Base-by-base conservation (phyloP, 1,140 invertebrate species). In the Dendroctonus ponderosae region DNA sequence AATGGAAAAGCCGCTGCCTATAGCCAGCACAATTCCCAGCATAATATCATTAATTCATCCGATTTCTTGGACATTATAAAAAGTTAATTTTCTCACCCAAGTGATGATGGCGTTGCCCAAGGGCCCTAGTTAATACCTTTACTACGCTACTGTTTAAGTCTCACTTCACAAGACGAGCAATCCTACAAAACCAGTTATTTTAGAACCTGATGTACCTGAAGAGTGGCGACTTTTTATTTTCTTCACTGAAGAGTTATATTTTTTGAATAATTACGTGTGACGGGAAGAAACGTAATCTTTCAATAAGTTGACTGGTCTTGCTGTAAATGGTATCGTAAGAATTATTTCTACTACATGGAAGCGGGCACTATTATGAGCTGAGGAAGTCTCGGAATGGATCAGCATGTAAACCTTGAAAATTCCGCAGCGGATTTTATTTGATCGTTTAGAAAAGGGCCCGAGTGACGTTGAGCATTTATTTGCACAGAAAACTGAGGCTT, bases 241-340 rank as follows among this genome's bases (percentile, higher is more conserved):
- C 41, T 37, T 43, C 15, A 38, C 12, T 5, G 53, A 40, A 46
- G 56, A 59, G 46, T 44, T 44, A 59, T 59, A 44, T 59, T 59
- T 59, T 59, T 59, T 59, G 56, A 59, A 59, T 59, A 59, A 59
- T 59, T 59, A 43, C 56, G 56, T 51, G 50, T 26, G 56, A 46
- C 15, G 40, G 39, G 26, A 56, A 56, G 37, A 56, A 56, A 56
- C 40, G 42, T 39, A 59, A 46, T 59, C 56, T 46, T 26, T 59
- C 56, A 56, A 11, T 38, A 41, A 56, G 9, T 39, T 56, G 53
- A n/a, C 53, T 56, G 8, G 26, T 9, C n/a, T 44, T 59, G 26
- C 56, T 9, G 42, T 59, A 59, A 59, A 59, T 59, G 56, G 56
- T 3, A 59, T 8, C 14, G 15, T 11, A 15, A 8, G 11, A 8